Percentiles rank a stretch among this genome's conserved stretches.
These are phyloP conservation scores for Zygogramma bicolorata DNA, from an alignment of 2,888 invertebrate genomes.

Conservation along the genomic window DNA sequence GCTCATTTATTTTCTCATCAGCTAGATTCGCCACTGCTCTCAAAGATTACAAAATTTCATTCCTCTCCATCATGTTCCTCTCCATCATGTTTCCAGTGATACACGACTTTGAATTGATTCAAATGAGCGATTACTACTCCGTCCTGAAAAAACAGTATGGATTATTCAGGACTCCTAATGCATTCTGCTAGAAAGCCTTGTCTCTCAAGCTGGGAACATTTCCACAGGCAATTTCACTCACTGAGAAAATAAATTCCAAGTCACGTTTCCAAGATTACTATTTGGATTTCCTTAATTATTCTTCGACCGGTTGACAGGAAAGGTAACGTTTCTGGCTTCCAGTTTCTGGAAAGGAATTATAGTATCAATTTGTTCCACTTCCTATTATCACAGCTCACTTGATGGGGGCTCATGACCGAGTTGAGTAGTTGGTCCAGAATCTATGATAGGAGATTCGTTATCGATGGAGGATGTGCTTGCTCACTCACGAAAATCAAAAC, in stretches of 20 bases:
- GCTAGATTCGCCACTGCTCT: not conserved
- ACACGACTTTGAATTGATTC: not conserved
- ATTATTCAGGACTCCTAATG: not conserved
- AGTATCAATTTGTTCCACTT: not conserved
- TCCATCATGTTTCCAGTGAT: not conserved
- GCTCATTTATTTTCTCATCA: no score
- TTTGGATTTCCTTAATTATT: slow-evolving; percentile 5
- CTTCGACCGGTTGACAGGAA: slow-evolving; percentile 1
- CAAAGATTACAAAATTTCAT: not conserved
- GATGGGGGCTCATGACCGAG: not conserved
- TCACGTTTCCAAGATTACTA: not conserved
- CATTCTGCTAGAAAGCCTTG: not conserved
- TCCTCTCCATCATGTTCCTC: not conserved
- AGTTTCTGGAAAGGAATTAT: not conserved
- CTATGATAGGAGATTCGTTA: not conserved
- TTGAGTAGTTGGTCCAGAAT: not conserved
- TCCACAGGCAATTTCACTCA: not conserved
- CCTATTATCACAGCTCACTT: not conserved
- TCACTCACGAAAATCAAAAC: no score
- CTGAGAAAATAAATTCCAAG: not conserved
- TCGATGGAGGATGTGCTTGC: no score
- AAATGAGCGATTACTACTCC: not conserved
- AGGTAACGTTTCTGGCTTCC: not conserved
- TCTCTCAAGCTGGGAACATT: not conserved
- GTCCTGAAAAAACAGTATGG: not conserved